Percentiles rank a stretch among this genome's conserved stretches.
These are phyloP conservation scores for Ceyx margarethae DNA, from an alignment of 2,113 vertebrate genomes.

Conservation along the genomic window DNA sequence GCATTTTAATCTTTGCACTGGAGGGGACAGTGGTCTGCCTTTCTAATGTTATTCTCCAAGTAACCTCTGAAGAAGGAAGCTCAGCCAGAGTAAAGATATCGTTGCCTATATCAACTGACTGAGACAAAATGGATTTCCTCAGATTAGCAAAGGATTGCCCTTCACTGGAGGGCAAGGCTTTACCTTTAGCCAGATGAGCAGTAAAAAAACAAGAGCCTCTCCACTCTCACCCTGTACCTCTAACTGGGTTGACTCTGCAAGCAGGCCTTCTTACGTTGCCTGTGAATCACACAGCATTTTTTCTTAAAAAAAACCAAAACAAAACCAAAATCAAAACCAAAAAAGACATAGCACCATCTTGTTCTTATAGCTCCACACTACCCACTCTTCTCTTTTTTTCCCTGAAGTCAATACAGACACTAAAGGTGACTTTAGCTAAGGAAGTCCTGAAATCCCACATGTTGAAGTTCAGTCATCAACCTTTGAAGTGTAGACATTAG, in stretches of 20 bases:
- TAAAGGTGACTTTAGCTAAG: not conserved
- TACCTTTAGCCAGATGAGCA: not conserved
- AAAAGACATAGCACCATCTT: not conserved
- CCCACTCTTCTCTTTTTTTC: too few relatives aligned
- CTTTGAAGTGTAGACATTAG: not conserved
- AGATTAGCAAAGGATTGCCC: slow-evolving; percentile 37
- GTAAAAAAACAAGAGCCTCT: not conserved
- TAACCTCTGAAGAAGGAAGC: not conserved
- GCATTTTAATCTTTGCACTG: not conserved
- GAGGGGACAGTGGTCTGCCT: not conserved
- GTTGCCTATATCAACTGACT: not conserved
- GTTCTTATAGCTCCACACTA: not conserved
- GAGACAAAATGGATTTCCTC: slow-evolving; percentile 33
- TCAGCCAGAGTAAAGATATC: not conserved
- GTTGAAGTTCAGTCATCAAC: not conserved
- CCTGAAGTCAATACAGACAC: not conserved
- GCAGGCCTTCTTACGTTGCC: not conserved
- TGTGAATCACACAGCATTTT: not conserved
- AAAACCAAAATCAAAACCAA: too few relatives aligned
- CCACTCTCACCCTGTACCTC: not conserved
- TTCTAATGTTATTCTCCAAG: not conserved
- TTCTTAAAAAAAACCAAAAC: not conserved
- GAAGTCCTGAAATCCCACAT: not conserved
- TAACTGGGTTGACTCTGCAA: not conserved
- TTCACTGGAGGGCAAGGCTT: not conserved